Evolutionary conservation across 2,888 invertebrate genomes (phyloP).

Genomic region (Chrysopilus asiliformis): DNA sequence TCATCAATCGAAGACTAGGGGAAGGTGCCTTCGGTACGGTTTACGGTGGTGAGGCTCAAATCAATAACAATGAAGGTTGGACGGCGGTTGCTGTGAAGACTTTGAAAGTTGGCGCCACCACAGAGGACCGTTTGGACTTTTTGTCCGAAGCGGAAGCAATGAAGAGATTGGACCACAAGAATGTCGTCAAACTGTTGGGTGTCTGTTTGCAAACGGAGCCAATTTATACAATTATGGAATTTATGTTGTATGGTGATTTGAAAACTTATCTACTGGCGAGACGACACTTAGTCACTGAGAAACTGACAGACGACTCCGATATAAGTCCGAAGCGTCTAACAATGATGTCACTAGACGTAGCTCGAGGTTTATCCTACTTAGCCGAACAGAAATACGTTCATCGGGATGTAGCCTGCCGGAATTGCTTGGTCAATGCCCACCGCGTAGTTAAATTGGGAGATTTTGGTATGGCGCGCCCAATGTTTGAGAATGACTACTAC

Average conservation of each 20-base stretch:
- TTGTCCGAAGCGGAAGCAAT: slow-evolving; percentile 86
- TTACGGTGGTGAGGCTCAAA: slow-evolving; percentile 68
- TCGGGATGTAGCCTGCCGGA: slow-evolving; percentile 70
- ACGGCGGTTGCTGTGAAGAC: slow-evolving; percentile 81
- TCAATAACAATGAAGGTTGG: slow-evolving; percentile 57
- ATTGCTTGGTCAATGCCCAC: slow-evolving; percentile 63
- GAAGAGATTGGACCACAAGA: slow-evolving; percentile 84
- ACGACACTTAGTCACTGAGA: slow-evolving; percentile 61
- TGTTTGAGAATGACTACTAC: slow-evolving; percentile 81
- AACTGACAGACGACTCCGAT: slow-evolving; percentile 50
- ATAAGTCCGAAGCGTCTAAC: slow-evolving; percentile 69
- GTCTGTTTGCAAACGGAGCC: slow-evolving; percentile 80
- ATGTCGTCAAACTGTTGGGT: slow-evolving; percentile 71
- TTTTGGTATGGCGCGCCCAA: slow-evolving; percentile 84
- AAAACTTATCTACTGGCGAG: slow-evolving; percentile 79
- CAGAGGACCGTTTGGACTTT: slow-evolving; percentile 82
- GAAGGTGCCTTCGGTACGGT: slow-evolving; percentile 90
- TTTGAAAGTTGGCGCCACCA: slow-evolving; percentile 64
- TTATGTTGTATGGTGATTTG: slow-evolving; percentile 84
- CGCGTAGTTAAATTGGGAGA: slow-evolving; percentile 65
- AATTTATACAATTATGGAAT: slow-evolving; percentile 86
- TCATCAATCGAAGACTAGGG: slow-evolving; percentile 71
- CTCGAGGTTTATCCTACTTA: slow-evolving; percentile 71
- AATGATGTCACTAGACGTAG: slow-evolving; percentile 76
- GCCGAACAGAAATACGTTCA: slow-evolving; percentile 78